Evolutionary conservation across 2,888 invertebrate genomes (phyloP).

Genomic region (Ichneumon xanthorius): DNA sequence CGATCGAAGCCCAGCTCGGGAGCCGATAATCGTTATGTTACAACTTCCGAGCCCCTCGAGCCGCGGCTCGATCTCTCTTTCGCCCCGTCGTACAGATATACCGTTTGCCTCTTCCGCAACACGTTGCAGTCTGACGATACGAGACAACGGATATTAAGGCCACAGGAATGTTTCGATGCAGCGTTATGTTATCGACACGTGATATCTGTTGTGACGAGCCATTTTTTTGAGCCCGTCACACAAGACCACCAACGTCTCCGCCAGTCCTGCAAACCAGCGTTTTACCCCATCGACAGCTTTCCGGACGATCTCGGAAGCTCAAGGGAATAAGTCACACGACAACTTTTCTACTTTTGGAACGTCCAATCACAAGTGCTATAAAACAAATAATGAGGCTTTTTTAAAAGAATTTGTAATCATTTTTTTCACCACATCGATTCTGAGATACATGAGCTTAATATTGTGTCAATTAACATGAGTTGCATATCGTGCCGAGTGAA

Average conservation of each 20-base stretch:
- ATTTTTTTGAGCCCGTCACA: background rate
- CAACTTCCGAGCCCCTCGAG: conserved; percentile 37
- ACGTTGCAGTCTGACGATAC: conserved; percentile 24
- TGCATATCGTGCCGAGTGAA: too few relatives aligned
- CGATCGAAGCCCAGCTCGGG: conserved; percentile 39
- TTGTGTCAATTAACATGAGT: too few relatives aligned
- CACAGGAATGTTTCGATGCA: conserved; percentile 37
- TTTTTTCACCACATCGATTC: too few relatives aligned
- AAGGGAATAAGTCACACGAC: too few relatives aligned
- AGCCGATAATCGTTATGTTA: conserved; percentile 51
- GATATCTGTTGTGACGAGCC: background rate
- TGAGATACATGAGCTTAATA: too few relatives aligned
- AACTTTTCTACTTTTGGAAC: too few relatives aligned
- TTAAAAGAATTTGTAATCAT: too few relatives aligned
- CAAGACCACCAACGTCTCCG: background rate
- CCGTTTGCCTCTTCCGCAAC: background rate
- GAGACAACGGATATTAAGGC: conserved; percentile 47
- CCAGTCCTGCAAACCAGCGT: background rate
- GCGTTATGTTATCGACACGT: background rate
- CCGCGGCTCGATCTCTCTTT: conserved; percentile 7
- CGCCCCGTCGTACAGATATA: conserved; percentile 8
- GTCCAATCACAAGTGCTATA: too few relatives aligned
- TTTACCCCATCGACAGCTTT: background rate
- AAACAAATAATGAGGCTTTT: too few relatives aligned
- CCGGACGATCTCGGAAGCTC: too few relatives aligned